These are phyloP conservation scores for Nannospalax galili DNA, from an alignment of 2,113 vertebrate genomes.

Conservation along the genomic window DNA sequence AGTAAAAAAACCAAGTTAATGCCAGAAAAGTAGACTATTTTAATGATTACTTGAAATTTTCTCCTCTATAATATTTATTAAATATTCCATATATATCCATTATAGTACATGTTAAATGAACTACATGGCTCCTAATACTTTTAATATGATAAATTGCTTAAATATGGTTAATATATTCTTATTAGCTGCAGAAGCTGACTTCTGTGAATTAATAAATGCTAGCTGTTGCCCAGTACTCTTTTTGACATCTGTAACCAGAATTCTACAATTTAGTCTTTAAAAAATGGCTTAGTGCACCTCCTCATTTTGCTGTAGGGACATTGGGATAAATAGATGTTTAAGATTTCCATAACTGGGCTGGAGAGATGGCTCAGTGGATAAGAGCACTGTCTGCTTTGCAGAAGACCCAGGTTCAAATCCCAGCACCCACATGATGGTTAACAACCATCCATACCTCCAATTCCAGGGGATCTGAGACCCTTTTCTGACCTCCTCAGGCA, in stretches of 20 bases:
- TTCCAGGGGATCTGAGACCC: too few relatives aligned
- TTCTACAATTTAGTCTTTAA: neutral
- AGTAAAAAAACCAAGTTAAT: neutral
- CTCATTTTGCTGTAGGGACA: neutral
- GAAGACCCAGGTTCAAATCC: too few relatives aligned
- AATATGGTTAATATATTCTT: conserved; percentile 1
- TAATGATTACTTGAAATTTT: conserved; percentile 60
- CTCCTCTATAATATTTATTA: conserved; percentile 22
- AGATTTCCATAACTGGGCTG: neutral
- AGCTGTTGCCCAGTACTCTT: neutral
- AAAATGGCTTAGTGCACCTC: neutral
- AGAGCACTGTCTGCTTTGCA: too few relatives aligned
- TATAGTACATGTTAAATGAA: conserved; percentile 20
- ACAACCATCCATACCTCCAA: too few relatives aligned
- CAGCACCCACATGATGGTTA: too few relatives aligned
- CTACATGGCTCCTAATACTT: conserved; percentile 27
- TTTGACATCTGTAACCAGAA: neutral
- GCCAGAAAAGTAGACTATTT: neutral
- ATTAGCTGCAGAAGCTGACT: conserved; percentile 5
- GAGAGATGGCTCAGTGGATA: too few relatives aligned
- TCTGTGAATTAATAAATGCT: conserved; percentile 23
- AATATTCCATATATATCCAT: neutral
- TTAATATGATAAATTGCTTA: conserved; percentile 27
- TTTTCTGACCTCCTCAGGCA: too few relatives aligned
- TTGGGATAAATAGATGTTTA: neutral